Conservation (phyloP, 2,888 invertebrate genomes). For the Limnephilus rhombicus region DNA sequence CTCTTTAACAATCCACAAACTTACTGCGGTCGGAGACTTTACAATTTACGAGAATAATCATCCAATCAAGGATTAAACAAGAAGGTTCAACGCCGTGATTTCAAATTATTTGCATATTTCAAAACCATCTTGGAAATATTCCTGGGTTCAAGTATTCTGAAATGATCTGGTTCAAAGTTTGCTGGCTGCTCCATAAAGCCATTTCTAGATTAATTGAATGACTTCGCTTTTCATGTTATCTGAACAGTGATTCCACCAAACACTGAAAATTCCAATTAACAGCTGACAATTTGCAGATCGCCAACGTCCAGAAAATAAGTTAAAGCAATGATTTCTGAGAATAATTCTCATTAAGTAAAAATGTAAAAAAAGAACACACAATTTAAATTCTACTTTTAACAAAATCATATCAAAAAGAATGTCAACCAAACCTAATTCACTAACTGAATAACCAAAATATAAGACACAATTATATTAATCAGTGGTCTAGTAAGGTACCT, state of each 20-base stretch:
- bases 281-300: background rate
- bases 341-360: background rate
- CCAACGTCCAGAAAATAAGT: background rate
- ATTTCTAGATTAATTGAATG: background rate
- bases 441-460: too few relatives aligned
- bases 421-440: too few relatives aligned
- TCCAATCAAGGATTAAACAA: background rate
- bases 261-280: background rate
- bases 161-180: background rate
- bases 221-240: background rate
- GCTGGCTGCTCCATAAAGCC: background rate
- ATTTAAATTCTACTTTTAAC: too few relatives aligned
- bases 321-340: background rate
- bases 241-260: background rate
- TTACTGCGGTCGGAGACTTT: background rate
- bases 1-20: background rate
- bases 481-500: too few relatives aligned
- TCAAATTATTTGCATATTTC: background rate
- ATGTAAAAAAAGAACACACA: too few relatives aligned
- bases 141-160: background rate
- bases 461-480: too few relatives aligned
- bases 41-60: background rate
- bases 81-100: background rate
- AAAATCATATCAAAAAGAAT: too few relatives aligned
- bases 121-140: background rate